These are phyloP conservation scores for Thymelicus sylvestris DNA, from an alignment of 2,888 invertebrate genomes.

Conservation along the genomic window DNA sequence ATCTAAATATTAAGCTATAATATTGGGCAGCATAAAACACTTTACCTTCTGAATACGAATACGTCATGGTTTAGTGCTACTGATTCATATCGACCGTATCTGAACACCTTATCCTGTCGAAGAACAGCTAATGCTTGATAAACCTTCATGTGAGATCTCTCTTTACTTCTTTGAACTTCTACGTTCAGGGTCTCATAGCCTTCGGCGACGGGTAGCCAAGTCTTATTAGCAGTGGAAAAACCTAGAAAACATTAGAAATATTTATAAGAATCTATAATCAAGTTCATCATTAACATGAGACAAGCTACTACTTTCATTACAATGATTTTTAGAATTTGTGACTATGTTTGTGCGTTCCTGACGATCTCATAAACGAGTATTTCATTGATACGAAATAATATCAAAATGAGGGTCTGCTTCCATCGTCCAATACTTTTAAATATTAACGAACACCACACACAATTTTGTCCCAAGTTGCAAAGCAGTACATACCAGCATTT, in stretches of 20 bases:
- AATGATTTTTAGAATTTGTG: too few species aligned
- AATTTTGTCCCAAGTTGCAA: background rate
- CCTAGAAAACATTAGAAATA: slow-evolving; percentile 59
- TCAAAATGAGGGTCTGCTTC: too few species aligned
- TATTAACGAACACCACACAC: background rate
- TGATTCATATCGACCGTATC: slow-evolving; percentile 81
- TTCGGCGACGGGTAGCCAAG: slow-evolving; percentile 88
- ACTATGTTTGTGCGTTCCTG: too few species aligned
- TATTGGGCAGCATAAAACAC: background rate
- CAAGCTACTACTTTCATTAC: too few species aligned
- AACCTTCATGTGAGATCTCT: slow-evolving; percentile 85
- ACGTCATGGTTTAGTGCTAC: slow-evolving; percentile 81
- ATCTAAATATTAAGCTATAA: too few species aligned
- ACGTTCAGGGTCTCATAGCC: slow-evolving; percentile 86
- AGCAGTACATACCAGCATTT: slow-evolving; percentile 70
- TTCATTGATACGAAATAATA: too few species aligned
- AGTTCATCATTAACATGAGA: too few species aligned
- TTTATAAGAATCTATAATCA: too few species aligned
- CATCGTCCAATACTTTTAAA: too few species aligned
- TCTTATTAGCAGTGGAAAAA: slow-evolving; percentile 83
- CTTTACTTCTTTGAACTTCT: slow-evolving; percentile 72
- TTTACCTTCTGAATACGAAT: slow-evolving; percentile 83
- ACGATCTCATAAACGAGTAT: too few species aligned
- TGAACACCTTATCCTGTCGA: slow-evolving; percentile 79
- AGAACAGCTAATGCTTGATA: slow-evolving; percentile 85